Conservation (phyloP, 2,797 vertebrate genomes). For the Pseudochirops corinnae region DNA sequence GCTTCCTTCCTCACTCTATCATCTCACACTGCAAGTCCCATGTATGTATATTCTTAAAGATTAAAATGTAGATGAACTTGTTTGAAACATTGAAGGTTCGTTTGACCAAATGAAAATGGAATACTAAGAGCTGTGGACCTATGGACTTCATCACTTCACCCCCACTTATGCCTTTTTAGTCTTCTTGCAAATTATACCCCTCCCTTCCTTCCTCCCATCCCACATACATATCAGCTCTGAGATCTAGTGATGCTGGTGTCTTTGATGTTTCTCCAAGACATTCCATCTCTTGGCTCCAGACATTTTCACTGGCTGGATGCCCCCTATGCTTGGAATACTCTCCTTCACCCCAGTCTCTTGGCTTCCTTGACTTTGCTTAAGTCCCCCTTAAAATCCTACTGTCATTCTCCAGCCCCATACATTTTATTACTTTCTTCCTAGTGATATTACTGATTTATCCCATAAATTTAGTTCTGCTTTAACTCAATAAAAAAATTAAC, state of each 20-base stretch:
- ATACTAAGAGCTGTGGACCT: neutral
- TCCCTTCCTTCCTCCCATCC: neutral
- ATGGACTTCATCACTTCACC: too few species aligned
- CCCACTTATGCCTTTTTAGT: neutral
- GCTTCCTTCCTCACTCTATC: too few species aligned
- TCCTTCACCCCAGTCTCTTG: neutral
- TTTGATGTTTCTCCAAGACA: neutral
- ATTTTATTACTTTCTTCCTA: neutral
- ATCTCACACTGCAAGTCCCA: too few species aligned
- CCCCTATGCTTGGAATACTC: neutral
- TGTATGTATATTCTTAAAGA: constrained; percentile 11
- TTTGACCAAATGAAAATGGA: constrained; percentile 33
- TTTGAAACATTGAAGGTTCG: constrained; percentile 10
- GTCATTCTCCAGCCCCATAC: neutral
- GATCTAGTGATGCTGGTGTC: neutral
- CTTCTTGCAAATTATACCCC: too few species aligned
- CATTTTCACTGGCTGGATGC: neutral
- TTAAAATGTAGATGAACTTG: constrained; percentile 44
- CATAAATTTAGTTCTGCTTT: neutral
- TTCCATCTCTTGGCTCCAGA: neutral
- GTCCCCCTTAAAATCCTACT: neutral
- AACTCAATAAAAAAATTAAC: neutral
- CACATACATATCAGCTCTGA: neutral
- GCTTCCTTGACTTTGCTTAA: neutral
- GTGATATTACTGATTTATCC: neutral